phyloP scores from a whole-genome alignment of 2,113 vertebrate species.

The Dryoscopus gambensis region DNA sequence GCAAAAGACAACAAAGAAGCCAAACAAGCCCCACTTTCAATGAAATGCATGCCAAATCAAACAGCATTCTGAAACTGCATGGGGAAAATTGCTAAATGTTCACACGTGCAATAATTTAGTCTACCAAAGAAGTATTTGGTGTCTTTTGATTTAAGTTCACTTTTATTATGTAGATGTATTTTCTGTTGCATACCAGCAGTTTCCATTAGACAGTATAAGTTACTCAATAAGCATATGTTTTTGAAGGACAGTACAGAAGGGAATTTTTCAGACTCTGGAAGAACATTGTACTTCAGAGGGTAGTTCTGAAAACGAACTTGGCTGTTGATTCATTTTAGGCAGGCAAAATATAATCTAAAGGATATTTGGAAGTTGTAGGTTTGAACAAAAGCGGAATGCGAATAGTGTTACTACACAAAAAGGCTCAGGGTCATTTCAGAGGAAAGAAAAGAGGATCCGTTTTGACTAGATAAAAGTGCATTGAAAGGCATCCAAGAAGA shows the following conservation, averaged over 20 bases:
- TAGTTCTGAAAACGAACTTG: not conserved
- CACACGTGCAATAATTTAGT: not conserved
- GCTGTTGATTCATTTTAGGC: not conserved
- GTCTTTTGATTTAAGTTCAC: not conserved
- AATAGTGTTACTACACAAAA: not conserved
- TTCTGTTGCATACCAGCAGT: not conserved
- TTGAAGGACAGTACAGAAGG: not conserved
- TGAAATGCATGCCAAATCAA: not conserved
- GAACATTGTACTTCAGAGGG: slow-evolving; percentile 29
- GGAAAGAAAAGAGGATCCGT: not conserved
- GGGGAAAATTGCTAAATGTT: not conserved
- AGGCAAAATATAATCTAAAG: not conserved
- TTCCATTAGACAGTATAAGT: not conserved
- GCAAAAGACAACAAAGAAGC: not conserved
- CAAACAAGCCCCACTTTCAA: not conserved
- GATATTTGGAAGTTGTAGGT: not conserved
- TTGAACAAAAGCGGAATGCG: slow-evolving; percentile 5
- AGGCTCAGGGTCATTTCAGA: not conserved
- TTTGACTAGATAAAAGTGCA: not conserved
- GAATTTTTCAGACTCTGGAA: not conserved
- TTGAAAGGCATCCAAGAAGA: not conserved
- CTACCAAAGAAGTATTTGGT: not conserved
- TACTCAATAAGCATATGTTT: not conserved
- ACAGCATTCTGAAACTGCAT: not conserved
- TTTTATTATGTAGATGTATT: not conserved